Evolutionary conservation across 2,113 vertebrate species (phyloP).

Genomic region (Centrocercus urophasianus): DNA sequence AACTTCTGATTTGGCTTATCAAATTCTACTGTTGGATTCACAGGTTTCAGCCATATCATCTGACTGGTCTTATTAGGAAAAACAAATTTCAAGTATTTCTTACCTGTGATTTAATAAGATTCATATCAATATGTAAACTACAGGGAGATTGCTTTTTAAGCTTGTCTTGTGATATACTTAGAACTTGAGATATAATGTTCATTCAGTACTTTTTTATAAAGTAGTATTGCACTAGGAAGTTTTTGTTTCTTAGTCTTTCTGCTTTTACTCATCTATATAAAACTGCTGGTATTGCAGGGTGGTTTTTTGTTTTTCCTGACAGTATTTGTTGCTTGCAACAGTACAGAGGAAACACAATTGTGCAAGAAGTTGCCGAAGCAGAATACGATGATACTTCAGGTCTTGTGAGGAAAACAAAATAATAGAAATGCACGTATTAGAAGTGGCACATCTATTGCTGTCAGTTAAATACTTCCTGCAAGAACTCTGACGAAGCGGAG

Average conservation of each 20-base stretch:
- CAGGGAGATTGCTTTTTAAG: neutral
- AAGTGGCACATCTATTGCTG: neutral
- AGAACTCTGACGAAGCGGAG: neutral
- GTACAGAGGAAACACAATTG: constrained; percentile 59
- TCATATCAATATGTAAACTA: neutral
- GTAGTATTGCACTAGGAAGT: neutral
- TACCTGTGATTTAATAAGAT: neutral
- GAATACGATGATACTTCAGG: neutral
- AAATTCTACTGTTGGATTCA: neutral
- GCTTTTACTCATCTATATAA: neutral
- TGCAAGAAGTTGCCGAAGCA: constrained; percentile 27
- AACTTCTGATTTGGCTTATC: neutral
- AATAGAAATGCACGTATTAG: constrained; percentile 16
- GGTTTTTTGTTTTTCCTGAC: neutral
- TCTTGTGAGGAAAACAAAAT: constrained; percentile 16
- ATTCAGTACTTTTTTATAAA: neutral
- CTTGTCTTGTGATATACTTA: neutral
- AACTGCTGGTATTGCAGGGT: neutral
- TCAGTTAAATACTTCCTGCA: neutral
- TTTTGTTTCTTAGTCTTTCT: neutral
- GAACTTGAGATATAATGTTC: neutral
- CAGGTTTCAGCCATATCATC: neutral
- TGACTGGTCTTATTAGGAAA: neutral
- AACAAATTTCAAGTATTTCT: neutral
- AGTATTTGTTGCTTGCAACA: constrained; percentile 57